phyloP scores from a whole-genome alignment of 2,113 vertebrate genomes.

The Tachysurus vachellii region DNA sequence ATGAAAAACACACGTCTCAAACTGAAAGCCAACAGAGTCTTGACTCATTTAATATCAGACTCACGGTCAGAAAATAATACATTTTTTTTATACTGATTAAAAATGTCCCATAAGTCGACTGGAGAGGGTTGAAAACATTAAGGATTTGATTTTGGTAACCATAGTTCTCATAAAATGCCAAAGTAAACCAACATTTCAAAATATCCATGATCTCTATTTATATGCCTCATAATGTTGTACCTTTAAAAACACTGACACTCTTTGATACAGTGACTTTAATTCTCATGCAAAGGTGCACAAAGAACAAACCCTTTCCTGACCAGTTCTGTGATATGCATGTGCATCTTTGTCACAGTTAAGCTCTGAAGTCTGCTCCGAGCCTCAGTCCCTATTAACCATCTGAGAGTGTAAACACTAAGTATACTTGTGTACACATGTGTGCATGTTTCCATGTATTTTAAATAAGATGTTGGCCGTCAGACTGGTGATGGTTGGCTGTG shows the following conservation, averaged over 20 bases:
- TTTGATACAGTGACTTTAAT: neutral
- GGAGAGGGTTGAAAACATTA: neutral
- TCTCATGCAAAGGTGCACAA: slow-evolving; percentile 9
- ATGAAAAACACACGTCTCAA: too few relatives aligned
- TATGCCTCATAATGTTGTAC: too few relatives aligned
- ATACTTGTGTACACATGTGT: slow-evolving; percentile 54
- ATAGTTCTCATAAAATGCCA: neutral
- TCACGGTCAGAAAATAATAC: too few relatives aligned
- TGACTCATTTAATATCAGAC: too few relatives aligned
- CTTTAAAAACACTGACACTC: neutral
- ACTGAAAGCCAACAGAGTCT: too few relatives aligned
- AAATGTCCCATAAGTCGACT: too few relatives aligned
- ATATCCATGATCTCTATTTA: too few relatives aligned
- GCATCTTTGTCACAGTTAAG: neutral
- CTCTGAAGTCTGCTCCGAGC: slow-evolving; percentile 4
- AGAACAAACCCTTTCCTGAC: slow-evolving; percentile 19
- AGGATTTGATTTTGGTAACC: too few relatives aligned
- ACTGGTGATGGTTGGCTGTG: slow-evolving; percentile 71
- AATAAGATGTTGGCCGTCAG: slow-evolving; percentile 64
- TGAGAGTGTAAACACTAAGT: slow-evolving; percentile 43
- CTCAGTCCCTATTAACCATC: slow-evolving; percentile 19
- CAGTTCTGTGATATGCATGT: neutral
- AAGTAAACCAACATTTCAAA: neutral
- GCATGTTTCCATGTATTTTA: slow-evolving; percentile 52
- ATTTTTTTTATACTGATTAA: too few relatives aligned